Percentiles rank a stretch among this genome's conserved stretches.
Evolutionary conservation across 2,888 invertebrate genomes (phyloP).

Genomic region (Xanthorhoe spadicearia): DNA sequence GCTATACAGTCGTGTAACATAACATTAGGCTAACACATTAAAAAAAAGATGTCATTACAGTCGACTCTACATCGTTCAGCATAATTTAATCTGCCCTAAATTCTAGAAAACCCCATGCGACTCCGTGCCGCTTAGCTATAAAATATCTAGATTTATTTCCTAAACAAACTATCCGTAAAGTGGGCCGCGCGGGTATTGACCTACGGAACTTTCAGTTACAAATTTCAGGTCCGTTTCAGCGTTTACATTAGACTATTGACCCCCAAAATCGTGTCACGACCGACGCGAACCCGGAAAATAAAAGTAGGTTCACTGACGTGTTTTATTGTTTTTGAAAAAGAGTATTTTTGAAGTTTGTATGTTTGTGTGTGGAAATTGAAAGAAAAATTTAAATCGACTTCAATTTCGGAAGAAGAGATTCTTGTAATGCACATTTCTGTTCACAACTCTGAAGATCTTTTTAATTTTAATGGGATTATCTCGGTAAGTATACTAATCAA

Average conservation of each 20-base stretch:
- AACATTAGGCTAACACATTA: too few relatives aligned
- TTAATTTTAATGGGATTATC: too few relatives aligned
- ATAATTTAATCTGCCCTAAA: background rate
- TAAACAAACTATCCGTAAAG: constrained; percentile 20
- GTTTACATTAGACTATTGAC: constrained; percentile 65
- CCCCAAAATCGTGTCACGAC: constrained; percentile 63
- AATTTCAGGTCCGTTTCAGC: constrained; percentile 31
- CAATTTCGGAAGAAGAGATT: too few relatives aligned
- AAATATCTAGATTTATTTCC: constrained; percentile 9
- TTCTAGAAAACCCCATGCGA: background rate
- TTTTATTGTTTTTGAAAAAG: constrained; percentile 16
- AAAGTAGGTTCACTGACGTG: constrained; percentile 47
- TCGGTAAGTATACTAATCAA: too few relatives aligned
- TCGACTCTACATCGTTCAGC: too few relatives aligned
- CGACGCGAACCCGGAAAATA: constrained; percentile 73
- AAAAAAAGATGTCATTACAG: too few relatives aligned
- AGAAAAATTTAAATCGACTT: too few relatives aligned
- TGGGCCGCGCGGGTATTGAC: constrained; percentile 32
- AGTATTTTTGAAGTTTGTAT: background rate
- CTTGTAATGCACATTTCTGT: too few relatives aligned
- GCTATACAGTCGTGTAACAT: too few relatives aligned
- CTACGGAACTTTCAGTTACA: constrained; percentile 43
- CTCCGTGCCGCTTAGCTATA: constrained; percentile 5
- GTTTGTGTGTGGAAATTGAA: too few relatives aligned
- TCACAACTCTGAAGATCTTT: too few relatives aligned